These are phyloP conservation scores for Heliconius nattereri DNA, from an alignment of 1,140 invertebrate species.

Conservation along the genomic window DNA sequence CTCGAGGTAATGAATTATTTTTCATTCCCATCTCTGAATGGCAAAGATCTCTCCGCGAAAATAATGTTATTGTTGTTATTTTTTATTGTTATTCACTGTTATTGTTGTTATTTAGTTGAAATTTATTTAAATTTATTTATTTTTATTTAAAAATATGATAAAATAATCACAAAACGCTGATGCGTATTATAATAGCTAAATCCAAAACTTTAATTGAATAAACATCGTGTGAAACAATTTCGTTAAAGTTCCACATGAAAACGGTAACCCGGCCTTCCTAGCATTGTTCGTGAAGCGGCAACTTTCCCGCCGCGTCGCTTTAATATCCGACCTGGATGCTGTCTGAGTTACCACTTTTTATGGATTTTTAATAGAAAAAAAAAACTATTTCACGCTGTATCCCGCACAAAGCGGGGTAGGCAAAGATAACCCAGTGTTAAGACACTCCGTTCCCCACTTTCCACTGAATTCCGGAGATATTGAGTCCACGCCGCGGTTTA, in stretches of 20 bases:
- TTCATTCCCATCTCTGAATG: too few species aligned
- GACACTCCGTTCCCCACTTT: too few species aligned
- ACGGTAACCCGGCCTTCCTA: slow-evolving; percentile 51
- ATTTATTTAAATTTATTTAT: not conserved
- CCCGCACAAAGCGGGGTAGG: too few species aligned
- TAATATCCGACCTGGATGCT: slow-evolving; percentile 20
- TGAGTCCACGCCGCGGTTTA: too few species aligned
- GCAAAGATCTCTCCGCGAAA: too few species aligned
- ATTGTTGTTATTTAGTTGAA: too few species aligned
- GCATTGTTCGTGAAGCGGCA: slow-evolving; percentile 67
- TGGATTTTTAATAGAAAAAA: not conserved
- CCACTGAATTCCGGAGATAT: too few species aligned
- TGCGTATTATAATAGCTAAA: not conserved
- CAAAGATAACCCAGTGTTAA: too few species aligned
- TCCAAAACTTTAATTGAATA: slow-evolving; percentile 66
- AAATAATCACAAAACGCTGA: not conserved
- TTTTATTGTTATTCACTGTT: too few species aligned
- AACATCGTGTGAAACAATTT: slow-evolving; percentile 61
- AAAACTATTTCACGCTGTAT: too few species aligned
- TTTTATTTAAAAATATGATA: not conserved
- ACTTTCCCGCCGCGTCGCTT: slow-evolving; percentile 49
- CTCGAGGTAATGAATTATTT: too few species aligned
- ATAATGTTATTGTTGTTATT: too few species aligned
- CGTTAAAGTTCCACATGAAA: slow-evolving; percentile 47
- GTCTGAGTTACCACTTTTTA: not conserved